phyloP scores from a whole-genome alignment of 2,113 vertebrate genomes.

The Xiphias gladius region DNA sequence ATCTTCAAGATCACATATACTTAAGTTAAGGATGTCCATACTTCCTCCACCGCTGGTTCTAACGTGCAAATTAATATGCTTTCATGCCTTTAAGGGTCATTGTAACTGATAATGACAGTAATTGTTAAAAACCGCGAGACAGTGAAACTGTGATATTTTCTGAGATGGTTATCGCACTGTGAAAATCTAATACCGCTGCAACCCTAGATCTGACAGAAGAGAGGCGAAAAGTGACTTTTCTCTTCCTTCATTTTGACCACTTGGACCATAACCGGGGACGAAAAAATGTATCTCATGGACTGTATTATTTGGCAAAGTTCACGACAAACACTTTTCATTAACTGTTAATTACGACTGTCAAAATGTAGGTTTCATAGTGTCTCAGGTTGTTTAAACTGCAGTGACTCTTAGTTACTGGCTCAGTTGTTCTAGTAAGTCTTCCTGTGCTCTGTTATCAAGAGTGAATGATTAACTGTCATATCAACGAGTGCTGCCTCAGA shows the following conservation, averaged over 20 bases:
- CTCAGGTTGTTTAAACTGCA: slow-evolving; percentile 37
- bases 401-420: background rate
- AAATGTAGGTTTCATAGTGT: slow-evolving; percentile 14
- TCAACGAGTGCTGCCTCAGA: slow-evolving; percentile 62
- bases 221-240: slow-evolving; percentile 12
- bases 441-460: slow-evolving; percentile 37
- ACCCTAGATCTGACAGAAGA: slow-evolving; percentile 20
- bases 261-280: slow-evolving; percentile 24
- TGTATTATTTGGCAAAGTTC: slow-evolving; percentile 29
- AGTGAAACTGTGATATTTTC: too few relatives aligned
- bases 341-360: slow-evolving; percentile 6
- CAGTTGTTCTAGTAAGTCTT: background rate
- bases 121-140: too few relatives aligned
- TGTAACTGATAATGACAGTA: too few relatives aligned
- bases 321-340: slow-evolving; percentile 8
- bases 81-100: too few relatives aligned
- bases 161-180: too few relatives aligned
- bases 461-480: slow-evolving; percentile 54
- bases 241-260: slow-evolving; percentile 31
- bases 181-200: too few relatives aligned
- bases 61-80: too few relatives aligned
- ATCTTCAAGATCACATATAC: too few relatives aligned
- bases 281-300: slow-evolving; percentile 1
- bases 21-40: too few relatives aligned
- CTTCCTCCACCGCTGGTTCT: too few relatives aligned